These are phyloP conservation scores for Ceryle rudis DNA, from an alignment of 2,797 vertebrate species.

Conservation along the genomic window DNA sequence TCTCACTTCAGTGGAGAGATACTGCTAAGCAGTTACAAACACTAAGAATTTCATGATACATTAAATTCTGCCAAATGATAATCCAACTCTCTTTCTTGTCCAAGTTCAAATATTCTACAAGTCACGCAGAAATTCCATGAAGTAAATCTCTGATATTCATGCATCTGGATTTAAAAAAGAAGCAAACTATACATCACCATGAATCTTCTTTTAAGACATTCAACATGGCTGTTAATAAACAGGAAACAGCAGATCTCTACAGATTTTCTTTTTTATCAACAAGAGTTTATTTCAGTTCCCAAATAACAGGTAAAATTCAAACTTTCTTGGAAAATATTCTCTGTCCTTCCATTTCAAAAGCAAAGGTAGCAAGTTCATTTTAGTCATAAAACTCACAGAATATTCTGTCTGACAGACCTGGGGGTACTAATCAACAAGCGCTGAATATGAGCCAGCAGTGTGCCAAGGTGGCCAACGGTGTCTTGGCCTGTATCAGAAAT, in stretches of 20 bases:
- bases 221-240: neutral
- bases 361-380: neutral
- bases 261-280: neutral
- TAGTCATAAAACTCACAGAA: neutral
- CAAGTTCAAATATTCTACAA: neutral
- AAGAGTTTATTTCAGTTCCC: neutral
- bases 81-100: neutral
- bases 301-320: neutral
- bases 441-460: too few species aligned
- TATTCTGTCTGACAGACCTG: neutral
- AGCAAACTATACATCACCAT: neutral
- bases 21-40: conserved; percentile 13
- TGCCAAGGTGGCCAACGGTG: too few species aligned
- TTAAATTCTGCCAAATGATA: neutral
- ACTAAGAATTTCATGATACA: neutral
- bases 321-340: neutral
- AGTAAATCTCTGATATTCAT: neutral
- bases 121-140: neutral
- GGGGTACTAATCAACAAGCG: too few species aligned
- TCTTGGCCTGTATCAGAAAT: too few species aligned
- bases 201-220: neutral
- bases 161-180: neutral
- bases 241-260: neutral
- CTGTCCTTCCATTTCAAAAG: neutral
- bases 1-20: neutral